Evolutionary conservation across 30 jellyfish, hydroid and myxozoan genomes (phyloP).

Genomic region (Sanderia malayensis): DNA sequence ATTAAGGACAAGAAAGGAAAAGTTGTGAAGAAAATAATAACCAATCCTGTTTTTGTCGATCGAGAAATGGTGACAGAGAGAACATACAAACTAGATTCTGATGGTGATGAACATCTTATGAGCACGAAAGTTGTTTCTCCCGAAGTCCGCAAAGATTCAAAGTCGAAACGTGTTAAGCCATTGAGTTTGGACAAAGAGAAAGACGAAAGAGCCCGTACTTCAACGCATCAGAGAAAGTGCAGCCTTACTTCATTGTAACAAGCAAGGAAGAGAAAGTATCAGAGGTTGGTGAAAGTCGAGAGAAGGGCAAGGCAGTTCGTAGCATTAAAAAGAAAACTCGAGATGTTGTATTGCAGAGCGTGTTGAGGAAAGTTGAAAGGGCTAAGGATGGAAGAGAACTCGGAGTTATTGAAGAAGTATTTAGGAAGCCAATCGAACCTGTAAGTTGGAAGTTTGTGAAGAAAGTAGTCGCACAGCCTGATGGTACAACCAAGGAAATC

Average conservation of each 20-base stretch:
- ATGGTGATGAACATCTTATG: slow-evolving; percentile 47
- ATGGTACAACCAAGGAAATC: slow-evolving; percentile 50
- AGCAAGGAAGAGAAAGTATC: slow-evolving; percentile 32
- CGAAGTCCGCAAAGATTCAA: slow-evolving; percentile 10
- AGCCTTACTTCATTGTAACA: slow-evolving; percentile 23
- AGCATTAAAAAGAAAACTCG: not conserved
- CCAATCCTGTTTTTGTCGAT: slow-evolving; percentile 50
- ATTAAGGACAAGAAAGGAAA: slow-evolving; percentile 1
- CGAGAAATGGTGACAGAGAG: slow-evolving; percentile 19
- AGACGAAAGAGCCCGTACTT: not conserved
- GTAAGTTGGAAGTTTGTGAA: slow-evolving; percentile 29
- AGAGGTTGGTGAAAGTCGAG: slow-evolving; percentile 2
- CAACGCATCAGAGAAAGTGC: not conserved
- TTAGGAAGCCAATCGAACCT: slow-evolving; percentile 60
- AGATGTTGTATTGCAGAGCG: not conserved
- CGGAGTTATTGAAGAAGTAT: slow-evolving; percentile 36
- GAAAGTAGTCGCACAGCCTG: slow-evolving; percentile 38
- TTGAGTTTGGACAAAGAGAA: not conserved
- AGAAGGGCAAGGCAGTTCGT: slow-evolving; percentile 22
- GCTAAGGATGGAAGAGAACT: slow-evolving; percentile 17
- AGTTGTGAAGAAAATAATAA: slow-evolving; percentile 17
- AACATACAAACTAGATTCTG: slow-evolving; percentile 27
- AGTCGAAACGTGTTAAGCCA: not conserved
- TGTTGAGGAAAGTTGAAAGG: slow-evolving; percentile 17
- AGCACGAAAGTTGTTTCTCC: slow-evolving; percentile 55